These are phyloP conservation scores for Myotis daubentonii DNA, from an alignment of 2,797 vertebrate genomes.

Conservation along the genomic window DNA sequence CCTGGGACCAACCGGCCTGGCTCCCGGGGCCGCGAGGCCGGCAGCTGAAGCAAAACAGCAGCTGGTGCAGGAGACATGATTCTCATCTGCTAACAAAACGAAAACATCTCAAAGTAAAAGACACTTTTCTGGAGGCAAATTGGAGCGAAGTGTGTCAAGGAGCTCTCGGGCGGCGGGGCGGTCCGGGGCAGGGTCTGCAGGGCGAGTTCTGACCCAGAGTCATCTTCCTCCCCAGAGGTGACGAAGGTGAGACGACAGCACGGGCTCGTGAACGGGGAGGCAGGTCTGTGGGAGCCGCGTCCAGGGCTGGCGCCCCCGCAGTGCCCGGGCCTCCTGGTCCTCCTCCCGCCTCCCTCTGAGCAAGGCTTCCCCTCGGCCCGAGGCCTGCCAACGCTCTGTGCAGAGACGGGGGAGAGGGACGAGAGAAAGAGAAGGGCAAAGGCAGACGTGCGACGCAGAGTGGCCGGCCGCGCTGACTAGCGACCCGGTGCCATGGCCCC, in stretches of 20 bases:
- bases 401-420: not conserved
- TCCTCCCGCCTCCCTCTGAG: not conserved
- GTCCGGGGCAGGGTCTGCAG: accelerated
- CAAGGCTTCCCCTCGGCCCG: not conserved
- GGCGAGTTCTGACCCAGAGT: too few relatives aligned
- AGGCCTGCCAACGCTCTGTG: too few relatives aligned
- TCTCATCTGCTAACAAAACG: not conserved
- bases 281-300: not conserved
- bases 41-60: not conserved
- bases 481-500: not conserved
- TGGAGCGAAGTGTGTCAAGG: not conserved
- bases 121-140: not conserved
- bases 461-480: too few relatives aligned
- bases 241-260: too few relatives aligned
- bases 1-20: not conserved
- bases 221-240: too few relatives aligned
- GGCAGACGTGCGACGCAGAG: too few relatives aligned
- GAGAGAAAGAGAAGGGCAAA: not conserved
- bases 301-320: too few relatives aligned
- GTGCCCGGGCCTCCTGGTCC: not conserved
- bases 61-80: accelerated
- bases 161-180: accelerated
- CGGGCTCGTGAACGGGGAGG: too few relatives aligned
- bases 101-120: not conserved
- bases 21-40: accelerated